A percentile compares a stretch with the other conserved stretches of the same genome.
phyloP scores from a whole-genome alignment of 1,140 invertebrate species.

The Vollenhovia emeryi region DNA sequence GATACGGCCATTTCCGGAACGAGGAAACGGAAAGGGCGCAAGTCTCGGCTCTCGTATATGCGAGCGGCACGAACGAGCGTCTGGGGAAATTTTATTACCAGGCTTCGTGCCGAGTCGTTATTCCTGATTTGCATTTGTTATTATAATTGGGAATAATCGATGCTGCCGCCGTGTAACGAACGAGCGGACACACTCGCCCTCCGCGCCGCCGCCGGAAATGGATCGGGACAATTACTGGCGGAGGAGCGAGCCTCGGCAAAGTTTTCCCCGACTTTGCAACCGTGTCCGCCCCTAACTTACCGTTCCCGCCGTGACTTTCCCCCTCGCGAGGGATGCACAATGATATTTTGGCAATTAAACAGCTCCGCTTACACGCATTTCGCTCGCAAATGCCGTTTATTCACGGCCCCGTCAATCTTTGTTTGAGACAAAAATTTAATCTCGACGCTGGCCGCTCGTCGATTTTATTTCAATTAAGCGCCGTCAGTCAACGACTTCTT shows the following conservation, averaged over 20 bases:
- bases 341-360: constrained; percentile 59
- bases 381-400: constrained; percentile 30
- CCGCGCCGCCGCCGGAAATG: constrained; percentile 69
- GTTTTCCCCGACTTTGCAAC: constrained; percentile 62
- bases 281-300: constrained; percentile 9
- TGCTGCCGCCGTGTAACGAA: constrained; percentile 72
- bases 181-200: background rate
- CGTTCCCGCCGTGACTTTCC: background rate
- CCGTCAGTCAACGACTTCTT: constrained; percentile 54
- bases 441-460: constrained; percentile 11
- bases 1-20: background rate
- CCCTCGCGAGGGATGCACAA: constrained; percentile 35
- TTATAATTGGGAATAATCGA: constrained; percentile 85
- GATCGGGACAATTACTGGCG: constrained; percentile 77
- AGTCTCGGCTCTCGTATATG: background rate
- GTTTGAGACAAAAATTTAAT: constrained; percentile 57
- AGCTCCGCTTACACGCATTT: constrained; percentile 44
- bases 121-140: constrained; percentile 84
- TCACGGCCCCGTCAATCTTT: constrained; percentile 40
- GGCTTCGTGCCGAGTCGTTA: constrained; percentile 81
- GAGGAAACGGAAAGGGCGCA: background rate
- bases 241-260: constrained; percentile 61
- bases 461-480: constrained; percentile 58
- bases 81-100: constrained; percentile 81
- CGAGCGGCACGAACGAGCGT: constrained; percentile 62